Evolutionary conservation across 2,113 vertebrate species (phyloP).

Genomic region (Pitta sordida): DNA sequence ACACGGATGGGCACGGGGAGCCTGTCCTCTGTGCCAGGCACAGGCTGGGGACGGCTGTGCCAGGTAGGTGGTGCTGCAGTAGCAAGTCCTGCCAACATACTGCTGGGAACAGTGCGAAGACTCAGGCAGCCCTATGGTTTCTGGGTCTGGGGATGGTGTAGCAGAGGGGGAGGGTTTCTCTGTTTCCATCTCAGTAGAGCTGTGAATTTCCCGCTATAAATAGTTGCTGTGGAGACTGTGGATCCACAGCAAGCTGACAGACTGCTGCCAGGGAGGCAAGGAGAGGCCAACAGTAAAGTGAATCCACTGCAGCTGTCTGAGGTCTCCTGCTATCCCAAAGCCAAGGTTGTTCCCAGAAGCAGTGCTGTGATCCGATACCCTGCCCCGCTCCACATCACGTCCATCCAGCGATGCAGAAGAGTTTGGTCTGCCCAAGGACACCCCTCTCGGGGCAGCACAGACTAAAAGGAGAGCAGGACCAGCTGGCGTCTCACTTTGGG

Average conservation of each 20-base stretch:
- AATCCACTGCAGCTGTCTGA: conserved; percentile 51
- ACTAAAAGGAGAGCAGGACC: conserved; percentile 24
- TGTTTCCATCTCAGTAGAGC: conserved; percentile 23
- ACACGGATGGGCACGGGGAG: fast-evolving
- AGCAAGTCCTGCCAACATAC: fast-evolving
- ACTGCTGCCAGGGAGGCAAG: conserved; percentile 37
- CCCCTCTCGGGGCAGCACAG: neutral
- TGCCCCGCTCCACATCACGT: neutral
- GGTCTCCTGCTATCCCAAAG: neutral
- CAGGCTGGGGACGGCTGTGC: neutral
- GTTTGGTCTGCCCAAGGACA: neutral
- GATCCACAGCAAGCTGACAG: conserved; percentile 6
- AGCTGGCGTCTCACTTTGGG: neutral
- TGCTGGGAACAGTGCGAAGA: neutral
- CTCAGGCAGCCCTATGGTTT: neutral
- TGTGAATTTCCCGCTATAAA: conserved; percentile 59
- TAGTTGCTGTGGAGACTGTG: conserved; percentile 35
- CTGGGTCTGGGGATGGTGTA: neutral
- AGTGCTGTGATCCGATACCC: conserved; percentile 38
- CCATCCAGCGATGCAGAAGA: neutral
- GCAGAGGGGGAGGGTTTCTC: neutral
- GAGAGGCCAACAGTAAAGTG: conserved; percentile 33
- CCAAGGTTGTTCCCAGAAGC: conserved; percentile 39
- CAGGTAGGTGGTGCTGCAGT: neutral
- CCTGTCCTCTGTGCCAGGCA: neutral